Base-by-base conservation (phyloP, 2,113 vertebrate genomes). In the Carollia perspicillata region DNA sequence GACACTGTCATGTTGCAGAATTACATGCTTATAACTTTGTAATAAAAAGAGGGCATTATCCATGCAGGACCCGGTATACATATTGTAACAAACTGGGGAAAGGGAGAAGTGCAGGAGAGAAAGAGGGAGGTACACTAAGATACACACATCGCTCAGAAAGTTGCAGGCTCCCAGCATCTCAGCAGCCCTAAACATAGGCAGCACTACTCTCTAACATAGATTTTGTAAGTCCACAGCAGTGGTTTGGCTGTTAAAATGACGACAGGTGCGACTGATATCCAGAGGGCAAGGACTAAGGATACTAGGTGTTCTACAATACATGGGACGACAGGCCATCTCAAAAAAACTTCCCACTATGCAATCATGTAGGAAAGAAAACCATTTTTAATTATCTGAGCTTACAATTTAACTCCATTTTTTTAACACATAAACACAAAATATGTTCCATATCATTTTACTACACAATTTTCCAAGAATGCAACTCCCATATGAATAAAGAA, bases 381-480 rank as follows among this genome's bases (percentile, higher is more conserved):
- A 42, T 68, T 84, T 40, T 71, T 60, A 85, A 72, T 65, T 16
- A 78, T 49, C 22, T 65, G 30, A 90, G 58, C 8, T 69, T 89
- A 86, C 74, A 93, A 28, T 86, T 47, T 37, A 92, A 94, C 65
- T 95, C 71, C 30, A 87, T 92, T 86, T 23, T 55, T 58, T 85
- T 80, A 90, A 8, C 20, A 77, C 23, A 84, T 44, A 90, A 95
- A 95, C 40, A 78, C 17, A 86, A 94, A 87, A 47, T 79, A 91
- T 8, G 22, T 51, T 69, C 86, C 63, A 4, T 68, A 60, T 55
- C 23, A n/a, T 42, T 65, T 96, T 75, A 94, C 23, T 26, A 30
- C 51, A 94, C 13, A 74, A 74, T 65, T 93, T 93, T 78, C 79
- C 51, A 89, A 89, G 18, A 96, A 78, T 63, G 79, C 11, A 84